These are phyloP conservation scores for Anguilla japonica DNA, from an alignment of 2,113 vertebrate species.

Conservation along the genomic window DNA sequence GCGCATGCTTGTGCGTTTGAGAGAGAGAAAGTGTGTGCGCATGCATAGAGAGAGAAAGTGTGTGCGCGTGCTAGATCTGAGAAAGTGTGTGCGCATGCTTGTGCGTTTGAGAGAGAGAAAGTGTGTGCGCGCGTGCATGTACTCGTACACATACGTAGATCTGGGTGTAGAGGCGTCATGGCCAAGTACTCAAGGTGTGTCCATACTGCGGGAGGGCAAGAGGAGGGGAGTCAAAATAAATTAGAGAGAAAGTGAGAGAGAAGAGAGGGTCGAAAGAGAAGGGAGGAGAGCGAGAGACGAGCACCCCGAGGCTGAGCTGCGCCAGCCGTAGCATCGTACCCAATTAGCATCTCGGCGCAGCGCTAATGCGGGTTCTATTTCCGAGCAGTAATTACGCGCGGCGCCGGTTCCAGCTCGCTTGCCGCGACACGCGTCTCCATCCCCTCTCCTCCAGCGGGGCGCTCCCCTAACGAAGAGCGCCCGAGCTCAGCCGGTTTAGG, in stretches of 20 bases:
- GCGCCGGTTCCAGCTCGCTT: constrained; percentile 72
- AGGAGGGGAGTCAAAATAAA: constrained; percentile 33
- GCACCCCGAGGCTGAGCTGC: constrained; percentile 61
- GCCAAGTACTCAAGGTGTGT: neutral
- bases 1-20: neutral
- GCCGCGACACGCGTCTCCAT: constrained; percentile 62
- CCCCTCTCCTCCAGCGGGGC: constrained; percentile 35
- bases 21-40: neutral
- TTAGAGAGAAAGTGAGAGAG: constrained; percentile 48
- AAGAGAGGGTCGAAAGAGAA: constrained; percentile 53
- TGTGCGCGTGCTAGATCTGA: neutral
- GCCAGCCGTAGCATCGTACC: constrained; percentile 70
- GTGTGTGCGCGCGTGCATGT: neutral
- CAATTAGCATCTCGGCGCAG: constrained; percentile 70
- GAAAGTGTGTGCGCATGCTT: neutral
- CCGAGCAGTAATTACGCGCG: constrained; percentile 71
- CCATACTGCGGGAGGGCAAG: constrained; percentile 40
- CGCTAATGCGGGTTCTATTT: constrained; percentile 72
- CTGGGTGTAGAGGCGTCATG: too few species aligned
- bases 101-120: neutral
- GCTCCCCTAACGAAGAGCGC: constrained; percentile 4
- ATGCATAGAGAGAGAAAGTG: too few species aligned
- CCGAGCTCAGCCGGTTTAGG: constrained; percentile 1
- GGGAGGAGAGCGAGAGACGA: constrained; percentile 35
- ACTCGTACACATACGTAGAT: too few species aligned